These are phyloP conservation scores for Phoxinus dragarum DNA, from an alignment of 2,797 vertebrate species.

Conservation along the genomic window DNA sequence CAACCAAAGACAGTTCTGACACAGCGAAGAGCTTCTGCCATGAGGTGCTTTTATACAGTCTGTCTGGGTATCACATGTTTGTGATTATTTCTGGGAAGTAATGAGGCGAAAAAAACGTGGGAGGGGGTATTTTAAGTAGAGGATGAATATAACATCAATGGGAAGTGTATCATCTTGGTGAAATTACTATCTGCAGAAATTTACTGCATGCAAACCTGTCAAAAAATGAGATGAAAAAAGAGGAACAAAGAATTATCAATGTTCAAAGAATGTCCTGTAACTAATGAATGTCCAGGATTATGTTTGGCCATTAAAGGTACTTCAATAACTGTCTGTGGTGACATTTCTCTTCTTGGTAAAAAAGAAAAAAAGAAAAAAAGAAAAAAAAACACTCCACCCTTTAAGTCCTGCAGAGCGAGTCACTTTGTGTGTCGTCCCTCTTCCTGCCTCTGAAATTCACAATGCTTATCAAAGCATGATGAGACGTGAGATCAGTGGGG, in stretches of 20 bases:
- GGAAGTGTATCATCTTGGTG: conserved; percentile 24
- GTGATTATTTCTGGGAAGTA: conserved; percentile 41
- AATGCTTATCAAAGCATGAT: conserved; percentile 60
- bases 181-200: conserved; percentile 47
- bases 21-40: conserved; percentile 20
- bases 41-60: conserved; percentile 14
- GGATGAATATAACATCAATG: conserved; percentile 49
- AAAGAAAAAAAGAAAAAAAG: background rate
- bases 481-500: conserved; percentile 59
- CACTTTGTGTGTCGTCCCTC: conserved; percentile 63
- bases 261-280: conserved; percentile 75
- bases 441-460: conserved; percentile 47
- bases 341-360: conserved; percentile 74
- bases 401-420: conserved; percentile 58
- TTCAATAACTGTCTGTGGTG: conserved; percentile 79
- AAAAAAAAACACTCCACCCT: conserved; percentile 37
- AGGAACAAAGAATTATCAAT: conserved; percentile 42
- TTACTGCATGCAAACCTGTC: conserved; percentile 55
- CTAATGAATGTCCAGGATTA: conserved; percentile 72
- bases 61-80: conserved; percentile 18
- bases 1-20: conserved; percentile 48
- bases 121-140: conserved; percentile 3
- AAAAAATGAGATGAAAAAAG: conserved; percentile 45
- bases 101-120: conserved; percentile 9
- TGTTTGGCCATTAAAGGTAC: conserved; percentile 78